Conservation (phyloP, 2,888 invertebrate genomes). For the Archaeoteleia sp. region DNA sequence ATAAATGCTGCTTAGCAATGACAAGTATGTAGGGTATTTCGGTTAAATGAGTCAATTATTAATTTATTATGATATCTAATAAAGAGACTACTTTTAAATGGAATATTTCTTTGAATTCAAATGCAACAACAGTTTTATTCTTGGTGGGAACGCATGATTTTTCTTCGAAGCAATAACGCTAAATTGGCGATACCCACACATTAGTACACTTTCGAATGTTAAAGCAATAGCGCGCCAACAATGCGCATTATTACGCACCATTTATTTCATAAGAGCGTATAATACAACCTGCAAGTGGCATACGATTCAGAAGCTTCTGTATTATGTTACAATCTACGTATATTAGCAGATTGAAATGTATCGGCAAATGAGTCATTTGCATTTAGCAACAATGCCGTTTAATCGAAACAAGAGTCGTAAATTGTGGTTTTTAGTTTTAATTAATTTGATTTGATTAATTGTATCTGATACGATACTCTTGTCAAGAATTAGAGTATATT, state of each 20-base stretch:
- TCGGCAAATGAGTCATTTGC: constrained; percentile 20
- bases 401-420: constrained; percentile 12
- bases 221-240: constrained; percentile 30
- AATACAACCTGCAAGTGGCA: constrained; percentile 26
- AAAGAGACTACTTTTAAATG: no score
- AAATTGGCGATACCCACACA: constrained; percentile 32
- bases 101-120: constrained; percentile 14
- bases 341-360: constrained; percentile 14
- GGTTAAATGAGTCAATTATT: no score
- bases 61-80: no score
- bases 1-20: no score
- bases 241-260: constrained; percentile 46
- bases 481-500: no score
- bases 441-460: no score
- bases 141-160: constrained; percentile 25
- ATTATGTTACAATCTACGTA: constrained; percentile 40
- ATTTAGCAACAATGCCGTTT: constrained; percentile 25
- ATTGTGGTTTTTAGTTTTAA: no score
- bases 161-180: constrained; percentile 31
- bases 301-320: constrained; percentile 39
- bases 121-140: constrained; percentile 19
- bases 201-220: constrained; percentile 41
- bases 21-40: no score
- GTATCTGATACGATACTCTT: no score
- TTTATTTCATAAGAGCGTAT: constrained; percentile 47